These are phyloP conservation scores for Aspidiotus destructor DNA, from an alignment of 2,888 invertebrate genomes.

Conservation along the genomic window DNA sequence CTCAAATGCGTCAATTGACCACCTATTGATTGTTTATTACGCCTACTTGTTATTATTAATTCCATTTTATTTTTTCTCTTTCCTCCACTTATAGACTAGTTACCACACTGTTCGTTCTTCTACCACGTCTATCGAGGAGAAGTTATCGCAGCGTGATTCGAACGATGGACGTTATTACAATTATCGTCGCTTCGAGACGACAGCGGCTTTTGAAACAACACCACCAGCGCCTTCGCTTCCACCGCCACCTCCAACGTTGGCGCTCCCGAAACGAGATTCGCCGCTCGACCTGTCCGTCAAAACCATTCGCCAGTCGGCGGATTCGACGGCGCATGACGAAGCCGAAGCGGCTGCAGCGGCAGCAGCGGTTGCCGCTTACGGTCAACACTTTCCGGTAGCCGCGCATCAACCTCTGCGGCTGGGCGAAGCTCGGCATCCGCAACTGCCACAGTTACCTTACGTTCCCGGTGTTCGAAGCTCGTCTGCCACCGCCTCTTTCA, in stretches of 20 bases:
- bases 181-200: conserved; percentile 7
- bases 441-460: conserved; percentile 29
- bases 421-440: conserved; percentile 9
- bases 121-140: neutral
- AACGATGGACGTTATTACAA: conserved; percentile 17
- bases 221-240: neutral
- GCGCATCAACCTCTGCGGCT: conserved; percentile 37
- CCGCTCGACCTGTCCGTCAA: conserved; percentile 82
- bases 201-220: conserved; percentile 6
- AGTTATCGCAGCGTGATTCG: conserved; percentile 7
- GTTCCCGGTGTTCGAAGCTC: conserved; percentile 3
- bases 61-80: neutral
- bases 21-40: too few relatives aligned
- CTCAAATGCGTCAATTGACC: too few relatives aligned
- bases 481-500: conserved; percentile 24
- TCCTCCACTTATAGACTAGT: neutral
- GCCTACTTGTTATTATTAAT: too few relatives aligned
- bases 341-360: conserved; percentile 49
- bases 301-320: conserved; percentile 77
- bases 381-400: conserved; percentile 35
- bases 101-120: neutral
- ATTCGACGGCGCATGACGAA: conserved; percentile 54
- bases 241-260: neutral
- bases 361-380: conserved; percentile 24
- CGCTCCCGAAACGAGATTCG: conserved; percentile 54